phyloP scores from a whole-genome alignment of 2,888 invertebrate genomes.

The Lepas anatifera region DNA sequence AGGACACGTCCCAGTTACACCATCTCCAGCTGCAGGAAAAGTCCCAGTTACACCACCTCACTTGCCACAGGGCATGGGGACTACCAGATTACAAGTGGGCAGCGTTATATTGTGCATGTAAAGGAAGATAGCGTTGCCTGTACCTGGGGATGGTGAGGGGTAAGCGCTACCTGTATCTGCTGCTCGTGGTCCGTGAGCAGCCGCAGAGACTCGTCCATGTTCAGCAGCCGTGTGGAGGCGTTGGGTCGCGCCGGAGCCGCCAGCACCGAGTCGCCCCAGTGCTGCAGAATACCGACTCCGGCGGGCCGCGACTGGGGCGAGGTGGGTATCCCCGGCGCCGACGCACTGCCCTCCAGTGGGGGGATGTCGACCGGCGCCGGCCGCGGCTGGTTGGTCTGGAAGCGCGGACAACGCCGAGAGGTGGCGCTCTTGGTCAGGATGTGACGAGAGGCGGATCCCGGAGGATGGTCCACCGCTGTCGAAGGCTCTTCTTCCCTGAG shows the following conservation, averaged over 20 bases:
- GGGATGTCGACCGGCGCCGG: neutral
- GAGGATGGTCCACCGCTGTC: too few species aligned
- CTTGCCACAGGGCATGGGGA: too few species aligned
- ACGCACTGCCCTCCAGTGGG: neutral
- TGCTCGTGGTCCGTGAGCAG: neutral
- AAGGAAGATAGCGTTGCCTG: too few species aligned
- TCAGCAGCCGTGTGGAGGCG: neutral
- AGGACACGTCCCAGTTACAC: too few species aligned
- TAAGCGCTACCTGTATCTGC: neutral
- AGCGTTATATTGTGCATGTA: too few species aligned
- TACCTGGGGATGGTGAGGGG: too few species aligned
- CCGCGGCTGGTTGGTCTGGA: neutral
- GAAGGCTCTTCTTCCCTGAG: too few species aligned
- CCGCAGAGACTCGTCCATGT: neutral
- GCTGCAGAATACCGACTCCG: neutral
- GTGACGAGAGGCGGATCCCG: neutral
- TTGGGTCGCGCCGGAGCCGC: neutral
- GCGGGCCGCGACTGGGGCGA: too few species aligned
- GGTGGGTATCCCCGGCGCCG: neutral
- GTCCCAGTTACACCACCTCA: too few species aligned
- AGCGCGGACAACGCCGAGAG: neutral
- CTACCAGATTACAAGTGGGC: too few species aligned
- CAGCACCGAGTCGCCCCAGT: neutral
- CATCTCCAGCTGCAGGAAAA: too few species aligned
- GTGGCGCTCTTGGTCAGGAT: conserved; percentile 2